Base-by-base conservation (phyloP, 2,888 invertebrate genomes). In the Ormyrus rosae region DNA sequence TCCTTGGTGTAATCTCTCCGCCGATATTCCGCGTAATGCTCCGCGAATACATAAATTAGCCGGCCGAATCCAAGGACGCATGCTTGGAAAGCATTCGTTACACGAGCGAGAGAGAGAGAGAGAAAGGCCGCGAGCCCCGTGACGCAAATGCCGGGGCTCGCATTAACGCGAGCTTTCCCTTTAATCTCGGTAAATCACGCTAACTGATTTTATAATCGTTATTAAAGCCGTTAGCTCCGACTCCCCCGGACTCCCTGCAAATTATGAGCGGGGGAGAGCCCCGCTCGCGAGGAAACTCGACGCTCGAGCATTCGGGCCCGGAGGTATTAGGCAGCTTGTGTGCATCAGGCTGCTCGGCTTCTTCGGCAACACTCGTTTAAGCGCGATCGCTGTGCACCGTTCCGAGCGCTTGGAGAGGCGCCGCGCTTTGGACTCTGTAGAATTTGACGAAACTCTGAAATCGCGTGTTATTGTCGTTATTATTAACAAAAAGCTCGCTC, bases 191-290 rank as follows among this genome's bases (percentile, higher is more conserved):
- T 83, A 83, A 84, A 84, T 86, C 83, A 81, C 79, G 48, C 65
- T 83, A 83, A 84, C 83, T 83, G 85, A 86, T 85, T 86, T 86
- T 85, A 84, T 84, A 85, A 86, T 85, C 85, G 83, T 84, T 82
- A 83, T 84, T 83, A 84, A 86, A 83, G 79, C 79, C 81, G 50
- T 19, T 11, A 8, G 68, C 19, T 50, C 19, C 13, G 19, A 7
- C 11, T 19, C 48, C 0, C 48, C 3, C 6, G 46, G 0, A 1
- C 8, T 11, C 11, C n/a, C 11, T 58, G 34, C 56, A 64, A 64
- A 56, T 73, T 69, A 64, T 19, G 64, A 67, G 50, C 11, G 51
- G 13, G 45, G 8, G 45, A n/a, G 50, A 48, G 13, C 19, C 19
- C 19, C 19, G 55, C 56, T 53, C 48, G n/a, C 56, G 46, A 69